Conservation (phyloP, 2,797 vertebrate species). For the Rallus crepitans region DNA sequence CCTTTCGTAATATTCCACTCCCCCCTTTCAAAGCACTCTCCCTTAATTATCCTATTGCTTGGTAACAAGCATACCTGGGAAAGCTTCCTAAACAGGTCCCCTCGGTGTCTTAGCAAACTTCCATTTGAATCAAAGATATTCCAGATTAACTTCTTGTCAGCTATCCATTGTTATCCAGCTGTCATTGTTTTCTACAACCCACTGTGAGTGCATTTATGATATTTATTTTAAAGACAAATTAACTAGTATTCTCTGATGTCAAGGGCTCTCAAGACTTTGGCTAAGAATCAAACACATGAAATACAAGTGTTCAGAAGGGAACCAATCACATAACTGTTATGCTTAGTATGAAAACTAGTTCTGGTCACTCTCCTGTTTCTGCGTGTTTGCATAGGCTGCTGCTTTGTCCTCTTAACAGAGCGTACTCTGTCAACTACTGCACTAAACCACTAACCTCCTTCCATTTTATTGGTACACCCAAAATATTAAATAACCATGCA, state of each 20-base stretch:
- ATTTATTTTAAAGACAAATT: not conserved
- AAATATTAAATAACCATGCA: not conserved
- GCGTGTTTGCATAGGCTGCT: not conserved
- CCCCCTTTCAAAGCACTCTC: not conserved
- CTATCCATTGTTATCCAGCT: not conserved
- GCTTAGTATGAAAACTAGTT: not conserved
- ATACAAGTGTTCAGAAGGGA: not conserved
- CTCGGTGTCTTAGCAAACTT: not conserved
- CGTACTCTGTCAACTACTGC: not conserved
- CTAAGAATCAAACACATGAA: not conserved
- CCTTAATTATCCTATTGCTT: not conserved
- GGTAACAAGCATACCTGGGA: not conserved
- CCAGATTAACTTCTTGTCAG: not conserved
- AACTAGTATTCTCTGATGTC: not conserved
- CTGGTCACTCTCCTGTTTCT: not conserved
- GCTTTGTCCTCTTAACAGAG: not conserved
- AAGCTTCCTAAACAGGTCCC: not conserved
- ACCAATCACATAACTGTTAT: not conserved
- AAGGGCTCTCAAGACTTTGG: not conserved
- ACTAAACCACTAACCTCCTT: not conserved
- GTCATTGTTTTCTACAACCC: not conserved
- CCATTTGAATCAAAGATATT: not conserved
- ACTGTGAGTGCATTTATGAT: not conserved
- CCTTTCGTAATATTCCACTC: not conserved
- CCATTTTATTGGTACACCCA: not conserved